Evolutionary conservation across 35 echinoderm and acorn worm species (phyloP).

Genomic region (Strongylocentrotus purpuratus): DNA sequence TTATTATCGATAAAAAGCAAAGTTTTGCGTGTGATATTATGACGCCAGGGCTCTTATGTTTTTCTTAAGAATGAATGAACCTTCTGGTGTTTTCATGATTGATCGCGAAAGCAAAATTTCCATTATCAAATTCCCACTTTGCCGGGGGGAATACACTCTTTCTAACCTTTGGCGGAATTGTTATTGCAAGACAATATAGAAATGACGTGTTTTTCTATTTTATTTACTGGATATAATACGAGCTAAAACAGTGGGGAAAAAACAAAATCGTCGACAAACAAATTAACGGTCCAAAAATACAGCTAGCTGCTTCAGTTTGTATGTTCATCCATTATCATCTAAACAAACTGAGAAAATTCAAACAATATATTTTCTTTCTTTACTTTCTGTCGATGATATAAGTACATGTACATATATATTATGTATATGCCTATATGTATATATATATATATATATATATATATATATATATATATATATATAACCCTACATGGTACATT

Average conservation of each 20-base stretch:
- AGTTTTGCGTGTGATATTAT: not conserved
- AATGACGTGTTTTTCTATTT: not conserved
- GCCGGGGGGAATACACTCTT: not conserved
- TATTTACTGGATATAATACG: not conserved
- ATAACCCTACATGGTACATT: too few relatives aligned
- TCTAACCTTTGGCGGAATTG: not conserved
- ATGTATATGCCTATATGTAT: too few relatives aligned
- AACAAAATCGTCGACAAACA: not conserved
- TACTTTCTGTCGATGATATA: too few relatives aligned
- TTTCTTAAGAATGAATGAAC: not conserved
- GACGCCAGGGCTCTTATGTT: not conserved
- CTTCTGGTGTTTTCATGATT: not conserved
- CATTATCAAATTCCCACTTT: not conserved
- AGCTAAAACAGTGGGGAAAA: not conserved
- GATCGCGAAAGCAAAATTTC: not conserved
- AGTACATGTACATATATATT: too few relatives aligned
- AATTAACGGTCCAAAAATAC: too few relatives aligned
- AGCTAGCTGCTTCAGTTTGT: too few relatives aligned
- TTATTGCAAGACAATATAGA: not conserved
- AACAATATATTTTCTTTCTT: too few relatives aligned
- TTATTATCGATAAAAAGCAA: not conserved
- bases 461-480: too few relatives aligned
- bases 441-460: too few relatives aligned
- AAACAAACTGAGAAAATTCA: too few relatives aligned
- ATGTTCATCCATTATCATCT: too few relatives aligned